Evolutionary conservation across 2,797 vertebrate genomes (phyloP).

Genomic region (Chaunax sp.): DNA sequence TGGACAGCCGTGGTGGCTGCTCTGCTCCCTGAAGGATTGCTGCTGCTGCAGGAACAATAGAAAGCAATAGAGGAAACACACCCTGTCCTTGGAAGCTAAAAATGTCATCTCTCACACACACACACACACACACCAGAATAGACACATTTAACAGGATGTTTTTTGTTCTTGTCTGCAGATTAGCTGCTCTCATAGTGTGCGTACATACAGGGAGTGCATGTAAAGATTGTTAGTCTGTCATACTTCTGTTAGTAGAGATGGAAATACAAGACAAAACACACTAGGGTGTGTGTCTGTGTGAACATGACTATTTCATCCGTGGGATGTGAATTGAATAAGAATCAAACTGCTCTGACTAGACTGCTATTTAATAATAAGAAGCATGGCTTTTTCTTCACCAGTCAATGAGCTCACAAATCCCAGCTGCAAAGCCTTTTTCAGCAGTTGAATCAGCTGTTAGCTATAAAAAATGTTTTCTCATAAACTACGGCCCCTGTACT

Average conservation of each 20-base stretch:
- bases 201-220: slow-evolving; percentile 1
- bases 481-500: slow-evolving; percentile 5
- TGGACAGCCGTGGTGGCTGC: slow-evolving; percentile 29
- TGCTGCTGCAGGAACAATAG: slow-evolving; percentile 80
- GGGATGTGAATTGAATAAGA: background rate
- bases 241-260: slow-evolving; percentile 1
- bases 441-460: background rate
- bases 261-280: slow-evolving; percentile 4
- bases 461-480: slow-evolving; percentile 7
- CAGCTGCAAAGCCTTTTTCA: background rate
- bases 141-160: slow-evolving; percentile 25
- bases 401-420: background rate
- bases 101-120: slow-evolving; percentile 70
- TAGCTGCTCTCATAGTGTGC: slow-evolving; percentile 21
- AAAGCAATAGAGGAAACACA: slow-evolving; percentile 78
- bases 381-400: background rate
- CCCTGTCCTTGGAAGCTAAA: slow-evolving; percentile 86
- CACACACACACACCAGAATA: slow-evolving; percentile 28
- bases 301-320: slow-evolving; percentile 15
- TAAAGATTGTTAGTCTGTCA: slow-evolving; percentile 18
- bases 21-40: slow-evolving; percentile 56
- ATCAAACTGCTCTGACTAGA: background rate
- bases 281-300: slow-evolving; percentile 1
- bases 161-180: slow-evolving; percentile 44
- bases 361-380: background rate